Conservation (phyloP, 2,888 invertebrate species). For the Saturnia japonica region DNA sequence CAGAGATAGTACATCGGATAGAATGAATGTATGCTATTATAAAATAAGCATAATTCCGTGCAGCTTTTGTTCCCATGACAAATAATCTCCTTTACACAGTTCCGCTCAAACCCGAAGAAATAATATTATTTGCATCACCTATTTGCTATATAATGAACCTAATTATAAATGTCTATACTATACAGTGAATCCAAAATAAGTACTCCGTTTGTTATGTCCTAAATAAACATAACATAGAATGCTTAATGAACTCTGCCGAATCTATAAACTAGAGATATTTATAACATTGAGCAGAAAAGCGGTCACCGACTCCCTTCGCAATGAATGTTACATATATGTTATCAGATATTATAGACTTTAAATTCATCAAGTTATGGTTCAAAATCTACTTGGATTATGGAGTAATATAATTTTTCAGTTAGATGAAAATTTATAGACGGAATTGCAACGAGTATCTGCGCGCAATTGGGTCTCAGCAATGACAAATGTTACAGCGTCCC, state of each 20-base stretch:
- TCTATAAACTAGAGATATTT: too few species aligned
- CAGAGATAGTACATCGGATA: too few species aligned
- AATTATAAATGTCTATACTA: not conserved
- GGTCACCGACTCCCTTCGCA: too few species aligned
- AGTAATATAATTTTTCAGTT: slow-evolving; percentile 2
- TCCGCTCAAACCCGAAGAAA: not conserved
- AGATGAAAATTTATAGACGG: slow-evolving; percentile 6
- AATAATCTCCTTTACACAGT: too few species aligned
- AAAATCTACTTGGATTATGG: not conserved
- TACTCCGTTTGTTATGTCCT: not conserved
- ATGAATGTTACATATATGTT: not conserved
- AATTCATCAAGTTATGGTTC: not conserved
- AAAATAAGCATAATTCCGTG: too few species aligned
- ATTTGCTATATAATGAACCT: not conserved
- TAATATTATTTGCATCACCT: not conserved
- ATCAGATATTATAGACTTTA: not conserved
- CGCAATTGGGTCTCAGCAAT: slow-evolving; percentile 4
- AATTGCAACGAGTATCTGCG: not conserved
- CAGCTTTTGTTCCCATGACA: too few species aligned
- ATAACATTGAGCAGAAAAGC: not conserved
- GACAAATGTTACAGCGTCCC: slow-evolving; percentile 2
- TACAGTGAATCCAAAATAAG: not conserved
- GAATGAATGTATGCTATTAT: too few species aligned
- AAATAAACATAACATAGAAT: slow-evolving; percentile 1
- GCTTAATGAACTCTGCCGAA: not conserved